phyloP scores from a whole-genome alignment of 1,140 invertebrate genomes.

The Zaprionus inermis region DNA sequence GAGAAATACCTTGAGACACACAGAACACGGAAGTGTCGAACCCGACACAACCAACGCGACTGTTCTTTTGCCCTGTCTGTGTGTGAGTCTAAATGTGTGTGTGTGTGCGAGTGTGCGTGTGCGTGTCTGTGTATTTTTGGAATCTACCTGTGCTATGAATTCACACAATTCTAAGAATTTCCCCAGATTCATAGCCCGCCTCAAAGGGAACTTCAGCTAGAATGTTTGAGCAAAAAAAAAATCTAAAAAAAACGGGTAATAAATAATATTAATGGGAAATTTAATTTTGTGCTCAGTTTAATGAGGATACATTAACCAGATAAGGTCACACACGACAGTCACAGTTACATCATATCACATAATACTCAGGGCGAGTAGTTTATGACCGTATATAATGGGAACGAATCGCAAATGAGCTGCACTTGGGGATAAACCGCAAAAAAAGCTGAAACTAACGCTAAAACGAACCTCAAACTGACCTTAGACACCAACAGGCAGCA shows the following conservation, averaged over 20 bases:
- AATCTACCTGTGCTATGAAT: conserved; percentile 29
- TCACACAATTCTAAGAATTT: conserved; percentile 40
- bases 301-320: neutral
- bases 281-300: conserved; percentile 1
- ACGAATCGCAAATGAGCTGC: conserved; percentile 50
- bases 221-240: conserved; percentile 16
- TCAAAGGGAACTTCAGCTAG: conserved; percentile 1
- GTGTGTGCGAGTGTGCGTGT: neutral
- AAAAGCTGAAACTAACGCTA: conserved; percentile 21
- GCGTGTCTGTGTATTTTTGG: conserved; percentile 8
- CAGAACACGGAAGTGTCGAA: conserved; percentile 51
- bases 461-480: conserved; percentile 64
- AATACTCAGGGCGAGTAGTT: conserved; percentile 54
- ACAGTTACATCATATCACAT: conserved; percentile 7
- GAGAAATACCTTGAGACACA: conserved; percentile 53
- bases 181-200: conserved; percentile 11
- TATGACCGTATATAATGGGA: conserved; percentile 69
- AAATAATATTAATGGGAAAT: conserved; percentile 7
- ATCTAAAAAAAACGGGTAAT: neutral
- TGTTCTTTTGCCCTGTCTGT: conserved; percentile 25
- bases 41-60: conserved; percentile 20
- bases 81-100: neutral
- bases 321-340: neutral
- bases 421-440: conserved; percentile 19
- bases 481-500: conserved; percentile 52